Base-by-base conservation (phyloP, 2,113 vertebrate genomes). In the Oryzias celebensis region DNA sequence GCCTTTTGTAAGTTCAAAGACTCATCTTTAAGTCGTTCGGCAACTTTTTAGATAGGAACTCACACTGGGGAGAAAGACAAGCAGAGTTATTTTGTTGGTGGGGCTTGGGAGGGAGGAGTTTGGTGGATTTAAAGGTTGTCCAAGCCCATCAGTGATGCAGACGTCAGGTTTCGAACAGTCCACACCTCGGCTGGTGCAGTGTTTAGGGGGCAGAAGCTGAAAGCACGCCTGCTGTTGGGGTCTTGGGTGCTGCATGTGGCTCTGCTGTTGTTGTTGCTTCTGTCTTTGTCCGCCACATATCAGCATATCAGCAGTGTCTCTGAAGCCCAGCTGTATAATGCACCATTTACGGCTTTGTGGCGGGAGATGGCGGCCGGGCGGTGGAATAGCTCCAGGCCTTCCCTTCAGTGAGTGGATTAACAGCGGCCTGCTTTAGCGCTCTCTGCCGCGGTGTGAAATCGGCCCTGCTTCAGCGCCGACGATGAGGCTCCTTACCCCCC, bases 361-460 rank as follows among this genome's bases (percentile, higher is more conserved):
- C 79, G 81, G 75, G 87, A 87, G 88, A 85, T 87, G 88, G 82
- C 69, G 75, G 84, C 78, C 70, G 75, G 82, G 84, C 73, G 69
- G 86, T 62, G 68, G 85, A 87, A 89, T 87, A 62, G 90, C 91
- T 90, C 85, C 88, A 82, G 90, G 91, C 87, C 90, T 87, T 88
- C 85, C 86, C 89, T 82, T 86, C 87, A 88, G 87, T 87, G 84
- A 90, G 89, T 91, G 90, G 91, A 92, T 92, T 91, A 92, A 68
- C 90, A 75, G 84, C 84, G 77, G 87, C 88, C 88, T 81, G 88
- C 86, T 91, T 89, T 85, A 85, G 89, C 84, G 65, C 84, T 79
- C 83, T 86, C 86, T 81, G 80, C 85, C 80, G 67, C 68, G 68
- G 91, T 92, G 91, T 92, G 90, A 92, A 92, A 92, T 92, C 89